phyloP scores from a whole-genome alignment of 2,888 invertebrate genomes.

The Aphodius sticticus region DNA sequence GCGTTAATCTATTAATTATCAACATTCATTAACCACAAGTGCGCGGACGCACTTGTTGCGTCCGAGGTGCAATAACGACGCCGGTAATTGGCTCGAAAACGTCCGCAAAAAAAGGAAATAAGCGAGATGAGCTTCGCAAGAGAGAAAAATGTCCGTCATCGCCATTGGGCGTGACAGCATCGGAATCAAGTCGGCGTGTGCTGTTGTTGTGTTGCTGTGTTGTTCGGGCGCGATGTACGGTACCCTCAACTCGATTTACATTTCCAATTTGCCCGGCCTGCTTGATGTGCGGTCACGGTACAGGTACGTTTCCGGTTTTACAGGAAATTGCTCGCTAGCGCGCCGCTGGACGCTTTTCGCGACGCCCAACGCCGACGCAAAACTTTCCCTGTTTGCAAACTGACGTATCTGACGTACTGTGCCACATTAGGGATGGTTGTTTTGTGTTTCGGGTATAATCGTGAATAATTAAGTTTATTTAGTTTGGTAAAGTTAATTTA shows the following conservation, averaged over 20 bases:
- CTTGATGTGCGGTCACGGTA: conserved; percentile 4
- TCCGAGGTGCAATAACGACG: conserved; percentile 11
- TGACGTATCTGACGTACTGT: background rate
- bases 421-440: background rate
- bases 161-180: background rate
- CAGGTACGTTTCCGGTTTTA: conserved; percentile 19
- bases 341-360: background rate
- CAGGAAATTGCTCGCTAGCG: background rate
- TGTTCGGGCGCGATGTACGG: conserved; percentile 20
- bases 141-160: background rate
- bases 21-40: conserved; percentile 12
- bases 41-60: background rate
- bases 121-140: background rate
- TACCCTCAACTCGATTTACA: conserved; percentile 24
- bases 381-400: background rate
- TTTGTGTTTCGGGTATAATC: too few species aligned
- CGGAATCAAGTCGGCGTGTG: background rate
- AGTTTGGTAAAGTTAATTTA: too few species aligned
- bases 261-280: conserved; percentile 19
- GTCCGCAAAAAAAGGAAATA: conserved; percentile 11
- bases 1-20: conserved; percentile 20
- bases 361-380: background rate
- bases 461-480: too few species aligned
- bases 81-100: conserved; percentile 16
- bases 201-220: background rate